phyloP scores from a whole-genome alignment of 2,797 vertebrate genomes.

The Thaleichthys pacificus region DNA sequence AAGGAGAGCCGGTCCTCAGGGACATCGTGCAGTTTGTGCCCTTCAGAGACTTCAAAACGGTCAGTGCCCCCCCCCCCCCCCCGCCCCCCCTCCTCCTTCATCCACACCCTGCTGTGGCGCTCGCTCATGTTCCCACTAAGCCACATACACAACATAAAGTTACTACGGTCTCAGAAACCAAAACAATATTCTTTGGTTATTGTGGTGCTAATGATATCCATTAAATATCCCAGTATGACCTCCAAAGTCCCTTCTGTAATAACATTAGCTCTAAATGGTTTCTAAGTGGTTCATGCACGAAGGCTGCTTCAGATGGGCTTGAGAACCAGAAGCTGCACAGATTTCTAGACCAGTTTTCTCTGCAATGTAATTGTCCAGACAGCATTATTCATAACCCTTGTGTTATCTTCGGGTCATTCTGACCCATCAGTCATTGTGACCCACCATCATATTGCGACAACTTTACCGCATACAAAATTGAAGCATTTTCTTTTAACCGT shows the following conservation, averaged over 20 bases:
- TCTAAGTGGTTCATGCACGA: conserved; percentile 28
- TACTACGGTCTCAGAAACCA: background rate
- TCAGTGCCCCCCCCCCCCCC: conserved; percentile 67
- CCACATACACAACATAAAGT: conserved; percentile 1
- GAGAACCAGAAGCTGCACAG: conserved; percentile 43
- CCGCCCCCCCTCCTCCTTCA: background rate
- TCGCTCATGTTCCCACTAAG: background rate
- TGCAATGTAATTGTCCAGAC: conserved; percentile 7
- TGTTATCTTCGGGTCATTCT: too few relatives aligned
- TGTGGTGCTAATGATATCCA: conserved; percentile 16
- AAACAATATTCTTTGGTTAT: conserved; percentile 2
- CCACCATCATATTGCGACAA: too few relatives aligned
- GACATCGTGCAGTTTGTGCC: conserved; percentile 96
- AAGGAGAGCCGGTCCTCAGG: conserved; percentile 87
- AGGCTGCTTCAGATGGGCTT: conserved; percentile 46
- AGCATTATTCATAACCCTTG: conserved; percentile 15
- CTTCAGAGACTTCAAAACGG: conserved; percentile 94
- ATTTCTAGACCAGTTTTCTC: conserved; percentile 25
- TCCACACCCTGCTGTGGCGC: background rate
- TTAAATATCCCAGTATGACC: conserved; percentile 24
- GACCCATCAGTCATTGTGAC: too few relatives aligned
- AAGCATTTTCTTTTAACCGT: too few relatives aligned
- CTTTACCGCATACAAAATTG: too few relatives aligned
- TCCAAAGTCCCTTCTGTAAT: conserved; percentile 18
- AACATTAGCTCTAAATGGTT: conserved; percentile 24